A percentile compares a stretch with the other conserved stretches of the same genome.
These are phyloP conservation scores for Cataglyphis livida DNA, from an alignment of 2,888 invertebrate genomes.

Conservation along the genomic window DNA sequence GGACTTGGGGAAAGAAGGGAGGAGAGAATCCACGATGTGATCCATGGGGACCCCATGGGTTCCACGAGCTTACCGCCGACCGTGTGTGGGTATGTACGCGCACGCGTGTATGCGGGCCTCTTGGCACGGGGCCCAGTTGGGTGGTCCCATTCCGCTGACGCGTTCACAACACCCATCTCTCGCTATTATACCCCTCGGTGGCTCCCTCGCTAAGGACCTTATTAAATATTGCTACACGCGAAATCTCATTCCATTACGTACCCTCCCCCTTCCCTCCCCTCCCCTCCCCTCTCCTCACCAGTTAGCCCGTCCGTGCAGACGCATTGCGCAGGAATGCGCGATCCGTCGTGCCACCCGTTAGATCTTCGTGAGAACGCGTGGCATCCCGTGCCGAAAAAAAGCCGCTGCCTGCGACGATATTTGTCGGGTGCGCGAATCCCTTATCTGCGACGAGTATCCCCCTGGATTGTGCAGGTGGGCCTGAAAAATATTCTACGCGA, in stretches of 20 bases:
- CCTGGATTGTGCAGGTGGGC: neutral
- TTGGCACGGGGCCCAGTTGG: constrained; percentile 82
- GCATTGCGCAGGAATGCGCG: constrained; percentile 71
- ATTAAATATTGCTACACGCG: constrained; percentile 82
- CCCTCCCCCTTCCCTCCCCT: neutral
- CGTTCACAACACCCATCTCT: constrained; percentile 83
- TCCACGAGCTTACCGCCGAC: constrained; percentile 68
- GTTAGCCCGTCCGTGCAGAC: constrained; percentile 39
- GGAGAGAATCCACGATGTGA: constrained; percentile 56
- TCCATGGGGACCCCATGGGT: constrained; percentile 78
- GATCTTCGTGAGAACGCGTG: constrained; percentile 73
- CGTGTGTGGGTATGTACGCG: constrained; percentile 64
- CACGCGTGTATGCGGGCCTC: constrained; percentile 75
- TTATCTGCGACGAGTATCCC: constrained; percentile 30
- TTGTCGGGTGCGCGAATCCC: constrained; percentile 22
- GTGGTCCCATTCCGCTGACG: constrained; percentile 84
- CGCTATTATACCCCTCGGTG: constrained; percentile 80
- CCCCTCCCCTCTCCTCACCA: neutral
- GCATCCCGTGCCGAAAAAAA: constrained; percentile 39
- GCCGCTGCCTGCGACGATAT: constrained; percentile 40
- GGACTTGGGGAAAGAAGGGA: neutral
- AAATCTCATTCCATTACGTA: constrained; percentile 77
- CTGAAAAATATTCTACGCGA: neutral
- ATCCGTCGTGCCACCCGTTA: constrained; percentile 70
- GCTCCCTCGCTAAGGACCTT: constrained; percentile 82